Evolutionary conservation across 2,797 vertebrate genomes (phyloP).

Genomic region (Rhabdomys pumilio): DNA sequence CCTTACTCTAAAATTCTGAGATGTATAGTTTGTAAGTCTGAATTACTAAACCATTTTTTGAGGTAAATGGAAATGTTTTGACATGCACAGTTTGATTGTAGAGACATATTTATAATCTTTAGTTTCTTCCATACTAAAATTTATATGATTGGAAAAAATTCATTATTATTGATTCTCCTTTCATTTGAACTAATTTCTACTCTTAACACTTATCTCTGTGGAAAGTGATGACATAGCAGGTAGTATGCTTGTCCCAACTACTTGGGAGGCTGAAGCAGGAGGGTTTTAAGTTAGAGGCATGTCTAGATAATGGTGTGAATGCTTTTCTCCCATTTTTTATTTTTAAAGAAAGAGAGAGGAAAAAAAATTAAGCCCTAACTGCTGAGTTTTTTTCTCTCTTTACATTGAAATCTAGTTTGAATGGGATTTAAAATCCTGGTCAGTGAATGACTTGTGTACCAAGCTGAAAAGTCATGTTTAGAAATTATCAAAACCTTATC

Average conservation of each 20-base stretch:
- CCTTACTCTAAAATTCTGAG: conserved; percentile 17
- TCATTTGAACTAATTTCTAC: conserved; percentile 51
- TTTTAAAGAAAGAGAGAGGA: neutral
- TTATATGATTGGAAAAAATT: neutral
- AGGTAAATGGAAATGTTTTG: conserved; percentile 38
- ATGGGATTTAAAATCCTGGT: neutral
- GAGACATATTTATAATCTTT: neutral
- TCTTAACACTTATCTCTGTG: conserved; percentile 1
- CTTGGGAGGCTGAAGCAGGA: neutral
- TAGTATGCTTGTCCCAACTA: neutral
- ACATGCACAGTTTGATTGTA: neutral
- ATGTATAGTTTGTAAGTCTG: neutral
- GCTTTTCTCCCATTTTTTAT: neutral
- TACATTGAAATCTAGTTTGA: conserved; percentile 25
- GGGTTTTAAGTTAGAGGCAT: neutral
- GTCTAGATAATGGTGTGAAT: neutral
- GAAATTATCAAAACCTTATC: neutral
- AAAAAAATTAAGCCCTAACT: neutral
- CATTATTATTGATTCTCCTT: neutral
- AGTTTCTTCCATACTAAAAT: conserved; percentile 25
- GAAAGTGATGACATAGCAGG: neutral
- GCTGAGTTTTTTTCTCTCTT: neutral
- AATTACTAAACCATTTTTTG: conserved; percentile 44
- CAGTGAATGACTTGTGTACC: neutral
- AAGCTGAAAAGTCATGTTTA: conserved; percentile 1